Evolutionary conservation across 2,113 vertebrate species (phyloP).

Genomic region (Psilopsiagon aymara): DNA sequence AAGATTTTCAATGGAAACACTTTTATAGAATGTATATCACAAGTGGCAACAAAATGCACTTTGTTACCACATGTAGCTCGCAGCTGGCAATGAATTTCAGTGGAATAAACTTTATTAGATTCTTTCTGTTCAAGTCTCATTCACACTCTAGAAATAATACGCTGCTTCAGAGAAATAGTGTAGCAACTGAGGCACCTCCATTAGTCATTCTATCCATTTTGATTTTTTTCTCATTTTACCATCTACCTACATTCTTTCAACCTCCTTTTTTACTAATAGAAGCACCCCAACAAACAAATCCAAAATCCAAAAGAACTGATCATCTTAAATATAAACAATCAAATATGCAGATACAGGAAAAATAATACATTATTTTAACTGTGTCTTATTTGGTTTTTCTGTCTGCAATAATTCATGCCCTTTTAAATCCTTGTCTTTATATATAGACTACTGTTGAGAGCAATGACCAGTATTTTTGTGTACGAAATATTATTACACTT

Average conservation of each 20-base stretch:
- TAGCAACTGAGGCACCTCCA: neutral
- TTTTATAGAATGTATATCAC: neutral
- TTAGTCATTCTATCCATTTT: neutral
- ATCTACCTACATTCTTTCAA: neutral
- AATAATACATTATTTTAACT: neutral
- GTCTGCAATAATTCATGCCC: neutral
- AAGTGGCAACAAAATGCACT: neutral
- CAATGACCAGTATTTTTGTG: neutral
- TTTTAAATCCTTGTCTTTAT: neutral
- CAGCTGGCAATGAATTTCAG: neutral
- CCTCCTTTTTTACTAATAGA: neutral
- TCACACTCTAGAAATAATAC: neutral
- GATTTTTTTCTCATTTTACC: neutral
- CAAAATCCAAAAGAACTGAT: neutral
- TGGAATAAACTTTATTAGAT: neutral
- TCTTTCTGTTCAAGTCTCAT: neutral
- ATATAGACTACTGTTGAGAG: neutral
- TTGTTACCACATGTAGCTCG: neutral
- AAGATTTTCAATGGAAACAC: neutral
- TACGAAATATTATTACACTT: neutral
- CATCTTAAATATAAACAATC: neutral
- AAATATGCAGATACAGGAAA: neutral
- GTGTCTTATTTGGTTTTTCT: neutral
- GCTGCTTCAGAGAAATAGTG: neutral
- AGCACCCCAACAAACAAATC: rapidly evolving